Base-by-base conservation (phyloP, 2,888 invertebrate species). In the Pammene fasciana region DNA sequence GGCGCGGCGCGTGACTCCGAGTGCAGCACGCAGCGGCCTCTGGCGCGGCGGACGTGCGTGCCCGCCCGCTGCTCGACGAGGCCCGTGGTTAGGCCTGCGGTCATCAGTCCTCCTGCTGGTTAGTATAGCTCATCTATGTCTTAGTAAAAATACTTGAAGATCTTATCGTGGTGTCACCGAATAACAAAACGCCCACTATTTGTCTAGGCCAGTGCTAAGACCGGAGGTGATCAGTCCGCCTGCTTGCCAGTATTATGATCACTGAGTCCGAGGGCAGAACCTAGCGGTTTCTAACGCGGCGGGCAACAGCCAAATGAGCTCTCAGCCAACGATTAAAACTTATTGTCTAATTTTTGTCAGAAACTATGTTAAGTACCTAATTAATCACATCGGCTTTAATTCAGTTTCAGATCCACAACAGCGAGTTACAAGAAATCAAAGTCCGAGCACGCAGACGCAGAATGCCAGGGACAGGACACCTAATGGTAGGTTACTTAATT, bases 381-480 rank as follows among this genome's bases (percentile, higher is more conserved):
- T 26, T 5, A 36, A 48, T 38, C 18, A 36, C 16, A 18, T n/a
- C 48, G 4, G 11, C n/a, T n/a, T 10, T 11, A 62, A n/a, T 77
- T 56, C 68, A 82, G 82, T 89, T 82, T 75, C 86, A 83, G 92
- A 91, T 74, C 82, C 87, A 56, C 90, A 89, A 73, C 90, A 89
- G 75, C 85, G 91, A 73, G 91, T 92, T 55, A 88, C 88, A 45
- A 82, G 92, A 81, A 90, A 92, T 81, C 90, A 92, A 84, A 88
- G 78, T 75, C 86, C 84, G 77, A 86, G 79, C 56, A 79, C 82
- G 61, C 88, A 85, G 64, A 79, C 82, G 60, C 88, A 85, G 64
- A 87, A 84, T 66, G 74, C 76, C 65, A 86, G 80, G 74, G 85
- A 89, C 43, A 84, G 85, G 72, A 82, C 86, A 56, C 82, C 9